Evolutionary conservation across 2,888 invertebrate genomes (phyloP), one percentile per base, ranked within the genome.

Genomic region (Melanchra persicariae): DNA sequence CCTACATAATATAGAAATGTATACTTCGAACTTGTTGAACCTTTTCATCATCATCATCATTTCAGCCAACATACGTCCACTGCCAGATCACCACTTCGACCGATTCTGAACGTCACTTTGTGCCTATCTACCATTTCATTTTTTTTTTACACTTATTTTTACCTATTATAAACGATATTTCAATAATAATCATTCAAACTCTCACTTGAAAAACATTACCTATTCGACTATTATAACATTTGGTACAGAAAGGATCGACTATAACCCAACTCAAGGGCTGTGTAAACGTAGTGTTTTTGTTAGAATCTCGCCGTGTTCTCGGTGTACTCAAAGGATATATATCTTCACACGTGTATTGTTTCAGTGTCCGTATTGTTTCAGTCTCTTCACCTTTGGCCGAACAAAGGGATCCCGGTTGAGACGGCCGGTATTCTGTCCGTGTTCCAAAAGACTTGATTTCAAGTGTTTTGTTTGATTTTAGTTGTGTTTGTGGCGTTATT

Each of bases 321-420:
- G 65, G 30, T 59, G 43, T 68, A 74, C 61, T 77, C 75, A 69
- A 71, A 75, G 67, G 70, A 60, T 74, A 69, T 74, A 69, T 75
- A 62, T 79, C 64, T 61, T 64, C 63, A 70, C 72, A 79, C 59
- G 64, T 72, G 66, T 74, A 71, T 82, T 80, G 81, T 81, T 37
- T 43, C 43, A 63, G 58, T 51, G 57, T 74, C 68, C 49, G 80
- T 71, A 79, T 79, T 79, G 79, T 82, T 82, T 61, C n/a, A 70
- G 74, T 62, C 52, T 67, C 67, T 58, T 65, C 67, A 65, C 67
- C 74, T 74, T 68, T 68, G 30, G 37, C 30, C 17, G 47, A 70
- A 82, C 82, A 82, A 82, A 79, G 67, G 37, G 60, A 68, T 37
- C 24, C 52, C 43, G n/a, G 43, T 24, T 54, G 30, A 45, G n/a